Percentiles rank a stretch among this genome's conserved stretches.
Evolutionary conservation across 2,888 invertebrate species (phyloP).

Genomic region (Torymus aiolomorphi): DNA sequence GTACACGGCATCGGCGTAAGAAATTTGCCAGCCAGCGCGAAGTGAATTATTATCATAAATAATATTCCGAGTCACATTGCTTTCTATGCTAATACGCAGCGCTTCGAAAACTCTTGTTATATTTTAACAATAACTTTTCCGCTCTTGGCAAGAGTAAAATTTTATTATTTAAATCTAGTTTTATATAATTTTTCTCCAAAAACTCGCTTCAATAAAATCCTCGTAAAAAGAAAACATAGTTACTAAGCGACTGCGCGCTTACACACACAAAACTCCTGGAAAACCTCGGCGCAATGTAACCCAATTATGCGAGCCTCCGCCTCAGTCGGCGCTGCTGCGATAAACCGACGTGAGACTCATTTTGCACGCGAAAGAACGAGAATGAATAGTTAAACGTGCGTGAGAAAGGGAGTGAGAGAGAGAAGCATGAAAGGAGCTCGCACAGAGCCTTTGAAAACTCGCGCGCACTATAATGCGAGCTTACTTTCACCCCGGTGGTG

Average conservation of each 20-base stretch:
- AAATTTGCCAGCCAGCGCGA: constrained; percentile 38
- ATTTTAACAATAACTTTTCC: too few species aligned
- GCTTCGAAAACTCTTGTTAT: too few species aligned
- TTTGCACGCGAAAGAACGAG: constrained; percentile 27
- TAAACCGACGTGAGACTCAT: constrained; percentile 37
- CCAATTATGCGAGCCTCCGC: constrained; percentile 27
- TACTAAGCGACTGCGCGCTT: too few species aligned
- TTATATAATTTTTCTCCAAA: too few species aligned
- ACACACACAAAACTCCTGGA: not conserved
- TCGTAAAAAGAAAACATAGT: too few species aligned
- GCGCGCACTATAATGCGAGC: not conserved
- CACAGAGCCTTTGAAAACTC: constrained; percentile 20
- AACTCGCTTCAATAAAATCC: too few species aligned
- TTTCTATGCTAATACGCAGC: too few species aligned
- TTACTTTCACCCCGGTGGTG: constrained; percentile 24
- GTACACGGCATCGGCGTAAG: not conserved
- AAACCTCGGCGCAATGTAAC: constrained; percentile 28
- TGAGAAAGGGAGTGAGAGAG: constrained; percentile 28
- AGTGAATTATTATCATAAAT: constrained; percentile 5
- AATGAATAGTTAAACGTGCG: constrained; percentile 37
- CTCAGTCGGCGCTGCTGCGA: not conserved
- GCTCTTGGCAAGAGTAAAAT: too few species aligned
- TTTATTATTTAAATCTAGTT: too few species aligned
- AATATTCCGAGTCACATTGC: not conserved
- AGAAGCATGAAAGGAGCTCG: constrained; percentile 10